Evolutionary conservation across 2,113 vertebrate genomes (phyloP).

Genomic region (Oryzias curvinotus): DNA sequence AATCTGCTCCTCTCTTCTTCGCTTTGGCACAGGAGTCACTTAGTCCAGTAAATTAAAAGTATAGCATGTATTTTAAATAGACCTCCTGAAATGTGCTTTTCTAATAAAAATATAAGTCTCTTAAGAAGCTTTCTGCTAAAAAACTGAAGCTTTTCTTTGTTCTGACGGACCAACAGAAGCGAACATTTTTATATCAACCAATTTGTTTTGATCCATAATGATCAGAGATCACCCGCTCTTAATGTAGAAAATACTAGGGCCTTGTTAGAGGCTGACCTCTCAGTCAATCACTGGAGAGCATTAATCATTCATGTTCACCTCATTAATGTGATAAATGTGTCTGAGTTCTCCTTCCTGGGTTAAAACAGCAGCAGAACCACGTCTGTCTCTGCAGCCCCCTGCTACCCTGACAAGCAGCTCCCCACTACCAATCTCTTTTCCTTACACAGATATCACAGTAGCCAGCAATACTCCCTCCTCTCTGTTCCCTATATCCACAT

Average conservation of each 20-base stretch:
- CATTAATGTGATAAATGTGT: slow-evolving; percentile 68
- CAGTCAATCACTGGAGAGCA: slow-evolving; percentile 46
- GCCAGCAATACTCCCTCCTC: slow-evolving; percentile 22
- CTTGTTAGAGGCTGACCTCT: slow-evolving; percentile 35
- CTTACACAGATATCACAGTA: slow-evolving; percentile 8
- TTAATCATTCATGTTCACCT: slow-evolving; percentile 63
- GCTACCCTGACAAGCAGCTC: slow-evolving; percentile 42
- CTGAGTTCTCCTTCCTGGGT: slow-evolving; percentile 21
- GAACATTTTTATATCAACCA: slow-evolving; percentile 32
- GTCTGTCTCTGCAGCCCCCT: slow-evolving; percentile 56
- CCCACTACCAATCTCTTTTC: slow-evolving; percentile 18
- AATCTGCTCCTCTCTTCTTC: slow-evolving; percentile 58
- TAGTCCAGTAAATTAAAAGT: slow-evolving; percentile 14
- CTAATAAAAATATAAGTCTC: too few relatives aligned
- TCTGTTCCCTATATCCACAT: slow-evolving; percentile 38
- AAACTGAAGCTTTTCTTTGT: too few relatives aligned
- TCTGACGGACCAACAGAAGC: too few relatives aligned
- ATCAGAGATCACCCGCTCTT: slow-evolving; percentile 34
- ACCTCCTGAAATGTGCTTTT: too few relatives aligned
- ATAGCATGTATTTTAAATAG: too few relatives aligned
- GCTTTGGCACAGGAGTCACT: slow-evolving; percentile 16
- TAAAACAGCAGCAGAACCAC: slow-evolving; percentile 51
- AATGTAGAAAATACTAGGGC: slow-evolving; percentile 30
- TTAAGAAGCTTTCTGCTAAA: too few relatives aligned
- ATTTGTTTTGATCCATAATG: neutral